Evolutionary conservation across 2,797 vertebrate genomes (phyloP).

Genomic region (Myripristis jacobus): DNA sequence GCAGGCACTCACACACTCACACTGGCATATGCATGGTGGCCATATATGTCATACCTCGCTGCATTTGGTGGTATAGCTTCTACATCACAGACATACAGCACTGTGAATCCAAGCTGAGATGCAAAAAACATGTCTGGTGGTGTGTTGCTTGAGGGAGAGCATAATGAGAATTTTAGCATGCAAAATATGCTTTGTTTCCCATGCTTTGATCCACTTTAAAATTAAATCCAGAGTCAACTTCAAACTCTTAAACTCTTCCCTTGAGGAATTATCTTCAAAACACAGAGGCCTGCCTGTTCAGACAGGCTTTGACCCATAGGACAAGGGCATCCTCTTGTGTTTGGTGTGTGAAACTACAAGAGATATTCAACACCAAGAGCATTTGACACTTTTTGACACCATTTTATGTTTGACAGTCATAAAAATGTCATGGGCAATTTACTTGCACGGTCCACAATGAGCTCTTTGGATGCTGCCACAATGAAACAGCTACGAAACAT

Average conservation of each 20-base stretch:
- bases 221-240: neutral
- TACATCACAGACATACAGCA: too few relatives aligned
- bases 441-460: too few relatives aligned
- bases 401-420: too few relatives aligned
- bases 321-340: conserved; percentile 77
- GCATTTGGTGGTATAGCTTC: too few relatives aligned
- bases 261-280: neutral
- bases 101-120: conserved; percentile 6
- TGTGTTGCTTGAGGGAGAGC: neutral
- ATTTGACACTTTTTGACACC: neutral
- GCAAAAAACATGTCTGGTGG: conserved; percentile 12
- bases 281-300: neutral
- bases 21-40: conserved; percentile 16
- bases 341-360: conserved; percentile 37
- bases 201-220: neutral
- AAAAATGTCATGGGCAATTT: too few relatives aligned
- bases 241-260: neutral
- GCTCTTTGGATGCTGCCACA: too few relatives aligned
- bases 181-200: neutral
- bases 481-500: too few relatives aligned
- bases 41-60: conserved; percentile 10
- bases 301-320: conserved; percentile 47
- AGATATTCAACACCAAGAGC: neutral
- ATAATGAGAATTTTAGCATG: neutral
- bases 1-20: neutral